A percentile compares a stretch with the other conserved stretches of the same genome.
These are phyloP conservation scores for Erythrocebus patas DNA, from an alignment of 2,113 vertebrate genomes.

Conservation along the genomic window DNA sequence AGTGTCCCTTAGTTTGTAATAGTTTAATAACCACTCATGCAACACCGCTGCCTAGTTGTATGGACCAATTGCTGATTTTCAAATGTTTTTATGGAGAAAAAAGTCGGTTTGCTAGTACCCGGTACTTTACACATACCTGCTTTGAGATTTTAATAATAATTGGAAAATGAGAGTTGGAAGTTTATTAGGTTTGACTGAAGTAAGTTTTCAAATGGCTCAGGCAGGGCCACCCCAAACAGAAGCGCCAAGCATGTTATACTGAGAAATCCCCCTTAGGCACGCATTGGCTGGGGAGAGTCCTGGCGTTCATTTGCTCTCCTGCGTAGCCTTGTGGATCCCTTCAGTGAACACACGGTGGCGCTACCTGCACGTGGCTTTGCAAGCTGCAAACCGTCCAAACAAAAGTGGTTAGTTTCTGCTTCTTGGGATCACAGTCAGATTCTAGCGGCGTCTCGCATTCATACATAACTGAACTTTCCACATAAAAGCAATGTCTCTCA, in stretches of 20 bases:
- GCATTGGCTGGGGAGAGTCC: not conserved
- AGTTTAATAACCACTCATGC: not conserved
- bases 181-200: not conserved
- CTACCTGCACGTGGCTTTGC: not conserved
- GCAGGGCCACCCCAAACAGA: not conserved
- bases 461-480: slow-evolving; percentile 22
- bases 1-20: not conserved
- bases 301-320: rapidly evolving
- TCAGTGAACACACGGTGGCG: slow-evolving; percentile 72
- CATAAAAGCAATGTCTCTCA: not conserved
- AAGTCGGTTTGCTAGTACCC: not conserved
- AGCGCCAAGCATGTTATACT: rapidly evolving
- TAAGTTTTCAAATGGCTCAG: not conserved
- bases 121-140: not conserved
- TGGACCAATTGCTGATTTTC: not conserved
- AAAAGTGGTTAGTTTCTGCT: rapidly evolving
- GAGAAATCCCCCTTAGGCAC: not conserved
- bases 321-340: slow-evolving; percentile 49
- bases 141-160: not conserved
- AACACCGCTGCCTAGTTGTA: not conserved
- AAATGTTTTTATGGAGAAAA: not conserved
- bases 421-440: not conserved
- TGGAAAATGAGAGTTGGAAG: not conserved
- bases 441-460: not conserved
- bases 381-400: not conserved